Evolutionary conservation across 1,140 invertebrate species (phyloP), one percentile per base, ranked within the genome.

Genomic region (Drosophila sp.): DNA sequence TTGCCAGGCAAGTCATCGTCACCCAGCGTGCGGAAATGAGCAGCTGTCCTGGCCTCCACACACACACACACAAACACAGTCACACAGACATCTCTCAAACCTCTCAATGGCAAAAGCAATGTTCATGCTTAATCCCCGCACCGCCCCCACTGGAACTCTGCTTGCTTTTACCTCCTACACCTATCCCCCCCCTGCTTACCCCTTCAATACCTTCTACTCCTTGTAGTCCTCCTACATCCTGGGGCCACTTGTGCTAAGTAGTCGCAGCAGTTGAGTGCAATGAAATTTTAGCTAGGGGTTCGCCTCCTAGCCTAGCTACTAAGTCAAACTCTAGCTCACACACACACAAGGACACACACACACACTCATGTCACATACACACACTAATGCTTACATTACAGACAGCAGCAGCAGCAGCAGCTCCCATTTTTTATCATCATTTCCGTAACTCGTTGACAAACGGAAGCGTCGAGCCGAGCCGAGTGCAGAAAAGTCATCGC

Each of bases 391-490:
- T 50, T 27, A 62, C 40, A 47, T 44, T 33, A 55, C 38, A 38
- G 32, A 60, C 79, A 76, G 72, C 61, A 76, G 77, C 67, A 75
- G 60, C 50, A 66, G 62, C 62, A 64, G 55, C 62, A 80, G 79
- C 84, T 83, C 72, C 79, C 84, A 87, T 89, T 87, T 86, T 87
- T 87, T 87, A 89, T 87, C 84, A 89, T 84, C 84, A 80, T 87
- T 87, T 87, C 84, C 84, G 84, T 79, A 87, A 87, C 84, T 87
- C 84, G 84, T 87, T 87, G 84, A 87, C 84, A 87, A 89, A 87
- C 84, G 84, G 80, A 89, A 83, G 77, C 84, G 84, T 70, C 76
- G 80, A 89, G 84, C 84, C 80, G 73, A 70, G 76, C 84, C 80
- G 73, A 70, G 76, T 87, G 77, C 84, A 74, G 55, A 76, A 70